Evolutionary conservation across 2,888 invertebrate species (phyloP), one percentile per base, ranked within the genome.

Genomic region (Platycnemis pennipes): DNA sequence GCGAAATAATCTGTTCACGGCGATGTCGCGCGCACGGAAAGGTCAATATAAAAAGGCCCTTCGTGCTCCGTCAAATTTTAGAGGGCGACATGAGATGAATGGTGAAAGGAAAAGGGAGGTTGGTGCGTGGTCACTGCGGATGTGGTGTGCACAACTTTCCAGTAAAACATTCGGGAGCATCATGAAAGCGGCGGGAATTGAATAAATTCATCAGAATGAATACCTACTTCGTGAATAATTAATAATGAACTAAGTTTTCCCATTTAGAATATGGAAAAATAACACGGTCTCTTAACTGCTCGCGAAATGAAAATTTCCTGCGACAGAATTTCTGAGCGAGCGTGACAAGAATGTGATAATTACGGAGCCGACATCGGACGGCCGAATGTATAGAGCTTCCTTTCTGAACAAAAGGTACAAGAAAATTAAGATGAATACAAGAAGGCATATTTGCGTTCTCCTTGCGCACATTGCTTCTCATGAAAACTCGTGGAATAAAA

Each of bases 191-290:
- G n/a, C n/a, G 63, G 13, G 77, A 77, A 77, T 77, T 77, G 77
- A 77, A 77, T 77, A 77, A 77, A 77, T 77, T 77, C 31, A 37
- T 77, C 77, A 77, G 37, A 31, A 31, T 13, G 77, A 37, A 77
- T 77, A 77, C n/a, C n/a, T n/a, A n/a, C 11, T 77, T 77, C 77
- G 26, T 77, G 37, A 31, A 77, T 77, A 77, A 77, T 77, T 77
- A 77, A 77, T 37, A 77, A 16, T 37, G 37, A 77, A 37, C 37
- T 77, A 77, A 31, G 77, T 77, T 77, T 37, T 31, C 77, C 37
- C 77, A 77, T 77, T 37, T 77, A 26, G 77, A 77, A 77, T 77
- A 37, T 8, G 31, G 11, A 37, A 77, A 37, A 77, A 77, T 37
- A 37, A 37, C 8, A 37, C 3, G 2, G 11, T 3, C 77, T 37